phyloP scores from a whole-genome alignment of 2,888 invertebrate genomes.

The Zootermopsis nevadensis region DNA sequence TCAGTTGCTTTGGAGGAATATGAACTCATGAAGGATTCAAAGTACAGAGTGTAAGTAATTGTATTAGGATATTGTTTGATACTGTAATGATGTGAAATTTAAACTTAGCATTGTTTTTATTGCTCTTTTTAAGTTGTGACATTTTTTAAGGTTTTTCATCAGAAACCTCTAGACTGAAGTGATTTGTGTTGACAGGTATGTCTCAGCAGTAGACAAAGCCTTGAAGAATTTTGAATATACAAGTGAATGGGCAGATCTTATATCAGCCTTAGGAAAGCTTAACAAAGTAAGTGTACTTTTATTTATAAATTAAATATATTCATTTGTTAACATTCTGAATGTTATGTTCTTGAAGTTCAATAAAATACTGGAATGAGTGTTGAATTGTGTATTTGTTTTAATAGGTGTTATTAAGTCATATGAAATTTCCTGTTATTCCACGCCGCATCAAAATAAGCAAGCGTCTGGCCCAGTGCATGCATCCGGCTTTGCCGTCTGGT shows the following conservation, averaged over 20 bases:
- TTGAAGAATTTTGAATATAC: slow-evolving; percentile 91
- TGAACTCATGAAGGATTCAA: slow-evolving; percentile 83
- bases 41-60: slow-evolving; percentile 76
- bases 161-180: too few species aligned
- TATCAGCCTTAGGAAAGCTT: slow-evolving; percentile 88
- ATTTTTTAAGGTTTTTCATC: too few species aligned
- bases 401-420: slow-evolving; percentile 81
- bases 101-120: too few species aligned
- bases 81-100: too few species aligned
- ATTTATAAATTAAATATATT: too few species aligned
- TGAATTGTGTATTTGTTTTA: slow-evolving; percentile 55
- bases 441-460: slow-evolving; percentile 89
- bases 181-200: slow-evolving; percentile 65
- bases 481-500: slow-evolving; percentile 90
- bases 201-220: slow-evolving; percentile 86
- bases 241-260: slow-evolving; percentile 95
- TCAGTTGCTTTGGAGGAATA: slow-evolving; percentile 76
- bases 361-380: too few species aligned
- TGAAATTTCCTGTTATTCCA: slow-evolving; percentile 88
- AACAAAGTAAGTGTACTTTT: slow-evolving; percentile 75
- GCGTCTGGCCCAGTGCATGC: slow-evolving; percentile 92
- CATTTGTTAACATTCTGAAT: not conserved
- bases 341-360: not conserved
- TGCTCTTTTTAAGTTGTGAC: too few species aligned
- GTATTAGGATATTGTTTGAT: too few species aligned